Evolutionary conservation across 2,888 invertebrate species (phyloP).

Genomic region (Actias luna): DNA sequence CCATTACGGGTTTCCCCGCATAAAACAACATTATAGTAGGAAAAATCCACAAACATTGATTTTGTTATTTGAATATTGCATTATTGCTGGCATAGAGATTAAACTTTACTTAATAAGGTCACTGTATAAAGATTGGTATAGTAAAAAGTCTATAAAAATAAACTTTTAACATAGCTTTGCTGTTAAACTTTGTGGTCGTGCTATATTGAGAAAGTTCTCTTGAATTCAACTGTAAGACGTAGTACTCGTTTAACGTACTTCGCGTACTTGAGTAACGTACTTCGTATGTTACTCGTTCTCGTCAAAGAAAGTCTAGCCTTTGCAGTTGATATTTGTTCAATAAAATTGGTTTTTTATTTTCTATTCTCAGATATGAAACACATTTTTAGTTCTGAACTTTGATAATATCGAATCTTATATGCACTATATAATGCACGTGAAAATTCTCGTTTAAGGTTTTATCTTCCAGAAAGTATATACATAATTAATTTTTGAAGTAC

Average conservation of each 20-base stretch:
- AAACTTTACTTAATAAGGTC: no score
- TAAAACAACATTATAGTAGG: no score
- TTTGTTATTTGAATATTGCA: no score
- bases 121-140: not conserved
- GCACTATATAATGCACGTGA: not conserved
- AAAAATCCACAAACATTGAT: no score
- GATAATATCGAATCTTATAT: not conserved
- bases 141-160: not conserved
- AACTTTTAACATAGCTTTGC: slow-evolving; percentile 3
- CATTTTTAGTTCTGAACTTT: not conserved
- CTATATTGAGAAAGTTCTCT: not conserved
- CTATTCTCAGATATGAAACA: not conserved
- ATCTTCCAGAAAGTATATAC: no score
- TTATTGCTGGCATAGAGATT: no score
- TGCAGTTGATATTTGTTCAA: not conserved
- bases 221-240: not conserved
- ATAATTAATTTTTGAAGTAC: no score
- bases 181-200: not conserved
- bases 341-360: not conserved
- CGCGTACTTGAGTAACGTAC: no score
- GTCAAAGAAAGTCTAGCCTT: not conserved
- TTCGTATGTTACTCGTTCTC: not conserved
- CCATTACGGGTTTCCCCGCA: no score
- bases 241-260: not conserved
- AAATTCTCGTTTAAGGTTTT: not conserved